Evolutionary conservation across 2,113 vertebrate species (phyloP).

Genomic region (Burhinus oedicnemus): DNA sequence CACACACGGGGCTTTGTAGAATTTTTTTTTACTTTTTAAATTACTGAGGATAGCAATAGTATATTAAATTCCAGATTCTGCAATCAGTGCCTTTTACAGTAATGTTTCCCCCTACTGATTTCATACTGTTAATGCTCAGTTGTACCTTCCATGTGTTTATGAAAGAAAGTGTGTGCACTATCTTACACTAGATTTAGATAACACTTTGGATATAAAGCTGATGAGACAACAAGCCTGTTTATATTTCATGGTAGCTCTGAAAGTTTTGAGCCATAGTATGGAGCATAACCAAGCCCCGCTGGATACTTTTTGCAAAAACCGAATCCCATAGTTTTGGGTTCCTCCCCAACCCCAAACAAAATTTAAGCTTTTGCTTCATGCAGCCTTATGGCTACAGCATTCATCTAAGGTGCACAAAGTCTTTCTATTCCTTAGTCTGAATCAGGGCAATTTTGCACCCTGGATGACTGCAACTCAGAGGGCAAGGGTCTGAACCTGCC

Average conservation of each 20-base stretch:
- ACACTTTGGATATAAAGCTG: not conserved
- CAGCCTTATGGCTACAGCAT: not conserved
- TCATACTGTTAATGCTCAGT: not conserved
- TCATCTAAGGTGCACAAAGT: not conserved
- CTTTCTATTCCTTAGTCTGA: not conserved
- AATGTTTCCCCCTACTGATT: not conserved
- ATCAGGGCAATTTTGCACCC: not conserved
- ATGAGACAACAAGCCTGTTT: not conserved
- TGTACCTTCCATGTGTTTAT: not conserved
- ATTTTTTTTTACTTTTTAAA: not conserved
- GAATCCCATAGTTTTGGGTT: not conserved
- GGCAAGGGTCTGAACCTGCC: not conserved
- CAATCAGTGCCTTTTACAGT: not conserved
- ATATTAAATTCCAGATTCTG: not conserved
- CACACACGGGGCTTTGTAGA: not conserved
- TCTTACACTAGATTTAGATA: not conserved
- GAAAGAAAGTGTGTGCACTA: not conserved
- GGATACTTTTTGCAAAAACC: not conserved
- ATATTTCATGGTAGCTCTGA: not conserved
- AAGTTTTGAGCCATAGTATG: not conserved
- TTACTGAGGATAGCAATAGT: not conserved
- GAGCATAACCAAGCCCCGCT: not conserved
- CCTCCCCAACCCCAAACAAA: not conserved
- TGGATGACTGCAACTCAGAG: not conserved
- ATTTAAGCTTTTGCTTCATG: not conserved